Base-by-base conservation (phyloP, 2,113 vertebrate species). In the Hepsetus odoe region DNA sequence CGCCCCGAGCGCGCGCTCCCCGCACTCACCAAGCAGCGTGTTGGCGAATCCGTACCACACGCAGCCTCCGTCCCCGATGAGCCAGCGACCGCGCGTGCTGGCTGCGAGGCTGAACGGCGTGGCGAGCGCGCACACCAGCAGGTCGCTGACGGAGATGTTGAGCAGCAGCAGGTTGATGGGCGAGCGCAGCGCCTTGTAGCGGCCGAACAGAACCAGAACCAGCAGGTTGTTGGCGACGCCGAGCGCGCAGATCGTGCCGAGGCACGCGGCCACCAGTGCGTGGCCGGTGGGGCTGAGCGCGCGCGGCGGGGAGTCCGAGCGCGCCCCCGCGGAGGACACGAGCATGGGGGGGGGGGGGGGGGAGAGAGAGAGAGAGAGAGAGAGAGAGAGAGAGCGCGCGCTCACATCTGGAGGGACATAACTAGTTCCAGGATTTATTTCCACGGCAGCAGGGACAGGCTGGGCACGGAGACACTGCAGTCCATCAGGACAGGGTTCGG, bases 21-120 rank as follows among this genome's bases (percentile, higher is more conserved):
- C 13, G 18, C 14, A 26, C 44, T 28, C 44, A 24, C 40, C 24
- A 22, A 26, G 40, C 66, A 94, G 90, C 1, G 94, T 88, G 84
- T 93, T 95, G 84, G 88, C 88, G 80, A 95, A 95, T 44, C 93
- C 94, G 86, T 95, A 94, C 94, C 95, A 94, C 82, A 95, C 87
- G 82, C 95, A 95, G n/a, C 93, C 94, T 4, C 24, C 8, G 0
- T 87, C 51, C 14, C 94, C 94, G 22, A 93, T 91, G 67, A 95
- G 92, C 94, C 94, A 94, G 24, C 82, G 86, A 85, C 93, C 93
- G 79, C 91, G 90, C 38, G 89, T 91, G 88, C 92, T 93, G 83
- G 94, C 92, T 1, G 91, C 92, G 84, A 95, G 94, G 89, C 94
- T 94, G 89, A 95, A 93, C 80, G 94, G 94, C 32, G 93, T 95